Evolutionary conservation across 2,797 vertebrate species (phyloP), one percentile per base, ranked within the genome.

Genomic region (Chrysocyon brachyurus): DNA sequence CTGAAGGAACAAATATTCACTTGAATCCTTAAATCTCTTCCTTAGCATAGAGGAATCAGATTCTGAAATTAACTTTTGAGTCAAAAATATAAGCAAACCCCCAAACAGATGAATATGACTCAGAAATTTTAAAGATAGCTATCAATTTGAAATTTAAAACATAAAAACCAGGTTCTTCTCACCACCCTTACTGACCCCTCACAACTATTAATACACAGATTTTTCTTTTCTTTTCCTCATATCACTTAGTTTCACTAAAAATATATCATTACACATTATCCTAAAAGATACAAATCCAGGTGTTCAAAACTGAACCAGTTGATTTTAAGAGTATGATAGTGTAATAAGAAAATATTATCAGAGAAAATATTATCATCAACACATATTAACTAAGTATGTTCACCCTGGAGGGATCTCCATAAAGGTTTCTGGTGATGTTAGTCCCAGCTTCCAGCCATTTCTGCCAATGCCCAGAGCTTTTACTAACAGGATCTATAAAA

Each of bases 111-210:
- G 1, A 91, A 40, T 61, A 89, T 83, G 14, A 90, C 19, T 95
- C 49, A 84, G 59, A 64, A 12, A 77, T 64, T 79, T 88, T 66
- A 33, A 66, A 93, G 49, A 94, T 86, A 87, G 75, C 3, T 5
- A 87, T 26, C 84, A 46, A 83, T 33, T 87, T 94, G 40, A 85
- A 88, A 79, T 94, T 86, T 85, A 81, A 61, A 89, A 73, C 40
- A 94, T 54, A 46, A 95, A 94, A 57, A 22, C 12, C 40, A 73
- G 84, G 21, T 77, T 90, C 14, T 2, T 94, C 59, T 64, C 7
- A 83, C 46, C 12, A 75, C 14, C 4, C 6, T 87, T 73, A 33
- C 19, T 64, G 46, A 70, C 10, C 2, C 28, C 14, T 91, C 28
- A n/a, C 26, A 87, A 73, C 12, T 57, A 70, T 19, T 26, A 94